Evolutionary conservation across 2,797 vertebrate genomes (phyloP).

Genomic region (Taenioides sp.): DNA sequence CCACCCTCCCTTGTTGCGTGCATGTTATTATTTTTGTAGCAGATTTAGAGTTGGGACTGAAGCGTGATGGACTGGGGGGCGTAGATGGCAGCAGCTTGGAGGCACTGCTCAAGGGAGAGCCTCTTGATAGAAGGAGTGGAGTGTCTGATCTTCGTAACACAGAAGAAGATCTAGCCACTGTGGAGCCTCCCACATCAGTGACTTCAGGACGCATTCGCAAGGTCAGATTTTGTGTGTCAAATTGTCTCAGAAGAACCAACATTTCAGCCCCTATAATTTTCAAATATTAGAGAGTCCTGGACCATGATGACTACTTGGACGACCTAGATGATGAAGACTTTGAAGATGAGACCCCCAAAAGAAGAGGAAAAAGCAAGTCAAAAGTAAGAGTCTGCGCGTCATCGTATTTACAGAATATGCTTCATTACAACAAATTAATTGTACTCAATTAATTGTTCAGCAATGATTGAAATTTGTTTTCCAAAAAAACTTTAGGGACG

Average conservation of each 20-base stretch:
- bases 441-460: background rate
- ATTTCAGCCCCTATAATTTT: background rate
- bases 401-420: background rate
- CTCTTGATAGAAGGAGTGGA: constrained; percentile 83
- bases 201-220: constrained; percentile 83
- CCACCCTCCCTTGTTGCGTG: background rate
- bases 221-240: constrained; percentile 66
- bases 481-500: constrained; percentile 79
- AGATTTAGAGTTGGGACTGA: constrained; percentile 81
- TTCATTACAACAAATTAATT: background rate
- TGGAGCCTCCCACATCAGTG: constrained; percentile 83
- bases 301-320: constrained; percentile 94
- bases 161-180: constrained; percentile 81
- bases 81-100: constrained; percentile 95
- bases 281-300: constrained; percentile 85
- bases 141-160: constrained; percentile 81
- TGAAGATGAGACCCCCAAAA: constrained; percentile 95
- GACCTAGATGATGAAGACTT: constrained; percentile 96
- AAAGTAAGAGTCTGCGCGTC: constrained; percentile 77
- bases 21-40: constrained; percentile 43
- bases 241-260: background rate
- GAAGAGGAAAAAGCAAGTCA: constrained; percentile 92
- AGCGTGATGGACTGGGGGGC: constrained; percentile 86
- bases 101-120: constrained; percentile 88
- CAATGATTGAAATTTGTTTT: background rate